phyloP scores from a whole-genome alignment of 1,140 invertebrate species.

The Physella acuta region DNA sequence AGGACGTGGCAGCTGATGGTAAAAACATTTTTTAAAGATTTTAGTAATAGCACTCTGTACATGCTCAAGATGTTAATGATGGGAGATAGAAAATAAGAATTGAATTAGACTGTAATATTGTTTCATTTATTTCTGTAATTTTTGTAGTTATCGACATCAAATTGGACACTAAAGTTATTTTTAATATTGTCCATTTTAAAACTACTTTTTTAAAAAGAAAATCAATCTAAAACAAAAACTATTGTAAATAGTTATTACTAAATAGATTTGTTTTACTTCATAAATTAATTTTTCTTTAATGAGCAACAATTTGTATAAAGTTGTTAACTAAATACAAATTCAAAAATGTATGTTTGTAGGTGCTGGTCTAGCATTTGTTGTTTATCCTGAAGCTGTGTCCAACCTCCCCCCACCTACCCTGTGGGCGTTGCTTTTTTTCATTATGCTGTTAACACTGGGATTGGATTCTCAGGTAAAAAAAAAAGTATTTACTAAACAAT shows the following conservation, averaged over 20 bases:
- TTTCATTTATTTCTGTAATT: no score
- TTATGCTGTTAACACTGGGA: conserved; percentile 92
- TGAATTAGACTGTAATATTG: no score
- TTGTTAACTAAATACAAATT: neutral
- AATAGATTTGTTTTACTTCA: neutral
- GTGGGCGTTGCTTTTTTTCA: conserved; percentile 98
- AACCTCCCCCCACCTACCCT: conserved; percentile 89
- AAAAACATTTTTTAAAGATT: conserved; percentile 37
- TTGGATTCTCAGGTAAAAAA: conserved; percentile 78
- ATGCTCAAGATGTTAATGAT: no score
- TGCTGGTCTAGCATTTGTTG: conserved; percentile 92
- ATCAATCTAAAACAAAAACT: neutral
- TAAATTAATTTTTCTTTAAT: neutral
- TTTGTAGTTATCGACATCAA: no score
- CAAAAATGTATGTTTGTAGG: conserved; percentile 61
- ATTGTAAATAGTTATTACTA: neutral
- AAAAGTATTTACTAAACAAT: neutral
- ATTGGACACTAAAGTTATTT: no score
- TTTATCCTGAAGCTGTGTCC: conserved; percentile 93
- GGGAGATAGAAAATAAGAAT: no score
- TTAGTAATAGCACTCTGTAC: neutral
- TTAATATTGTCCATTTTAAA: neutral
- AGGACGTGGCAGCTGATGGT: conserved; percentile 91
- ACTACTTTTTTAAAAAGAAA: neutral
- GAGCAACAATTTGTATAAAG: neutral